Evolutionary conservation across 2,113 vertebrate genomes (phyloP), one percentile per base, ranked within the genome.

Genomic region (Otocyon megalotis): DNA sequence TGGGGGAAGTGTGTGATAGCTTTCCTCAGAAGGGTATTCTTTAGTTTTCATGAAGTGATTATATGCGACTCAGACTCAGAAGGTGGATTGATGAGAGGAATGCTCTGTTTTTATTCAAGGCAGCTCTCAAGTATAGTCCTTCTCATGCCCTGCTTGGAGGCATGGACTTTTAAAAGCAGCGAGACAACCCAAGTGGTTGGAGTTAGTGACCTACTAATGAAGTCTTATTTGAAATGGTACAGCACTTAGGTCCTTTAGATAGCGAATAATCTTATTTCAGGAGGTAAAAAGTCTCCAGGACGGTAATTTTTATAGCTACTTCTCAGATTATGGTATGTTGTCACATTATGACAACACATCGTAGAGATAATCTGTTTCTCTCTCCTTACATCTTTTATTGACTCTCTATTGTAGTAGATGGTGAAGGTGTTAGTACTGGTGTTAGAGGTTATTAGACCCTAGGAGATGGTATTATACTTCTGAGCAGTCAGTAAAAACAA

Each of bases 21-120:
- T 69, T 58, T 74, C 50, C 58, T 94, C 4, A 48, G 22, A 77
- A 76, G 32, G 82, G 4, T 37, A 22, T 82, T 56, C 37, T 65
- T 76, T 54, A 12, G 35, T 65, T 90, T 76, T 87, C 35, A 53
- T 1, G 26, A 54, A 83, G 5, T 67, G 19, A 17, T 48, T 76
- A 35, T 22, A 53, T 43, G 35, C 43, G 82, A 82, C 8, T 83
- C 86, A 43, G 91, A 97, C 8, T 83, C 86, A 43, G 91, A 97
- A 76, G 76, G 48, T 2, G 15, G 17, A 54, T 20, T 80, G 43
- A 5, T 54, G 72, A 82, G 15, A 90, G 74, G 50, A 69, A 92
- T 24, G 15, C n/a, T 69, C 5, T 72, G 67, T 69, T 87, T 53
- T 92, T 72, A 32, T 74, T 69, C 15, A 71, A 84, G 63, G 28